Base-by-base conservation (phyloP, 1,140 invertebrate genomes). In the Aphaenogaster ashmeadi region DNA sequence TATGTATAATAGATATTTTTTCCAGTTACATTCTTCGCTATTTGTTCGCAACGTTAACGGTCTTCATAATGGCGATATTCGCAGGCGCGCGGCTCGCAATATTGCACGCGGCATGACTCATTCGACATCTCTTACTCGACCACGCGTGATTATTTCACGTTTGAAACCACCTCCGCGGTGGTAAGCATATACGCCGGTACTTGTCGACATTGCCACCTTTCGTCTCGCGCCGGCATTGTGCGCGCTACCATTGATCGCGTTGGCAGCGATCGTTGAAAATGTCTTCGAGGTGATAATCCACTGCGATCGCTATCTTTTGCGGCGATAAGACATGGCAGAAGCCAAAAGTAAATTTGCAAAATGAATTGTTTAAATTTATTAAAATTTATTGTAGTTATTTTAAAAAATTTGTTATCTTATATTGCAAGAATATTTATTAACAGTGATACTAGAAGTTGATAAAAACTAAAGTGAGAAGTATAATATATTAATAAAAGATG, bases 91-190 rank as follows among this genome's bases (percentile, higher is more conserved):
- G 62, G 64, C 52, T 86, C 58, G 58, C 71, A 87, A 87, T 91
- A 91, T 91, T 69, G 87, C 47, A 56, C 62, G 64, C 64, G 54
- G 75, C 60, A 79, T 91, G 90, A 91, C 89, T 91, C 90, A 91
- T 91, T 91, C 90, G 77, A 79, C 88, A 86, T 91, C 71, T 91
- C 75, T 87, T 66, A 86, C 90, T 91, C 90, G 90, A 91, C 90
- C 90, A 83, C 69, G 83, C 64, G 75, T 79, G 74, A 75, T 80
- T 89, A 89, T 86, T 74, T 87, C 83, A 90, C 87, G 87, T 90
- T 90, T 89, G 87, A 89, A 91, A 89, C 90, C 89, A 91, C 90
- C 90, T 91, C 90, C 90, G 89, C 89, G 87, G 36, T 79, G 84
- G 74, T 87, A 87, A 74, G 27, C 78, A 85, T 87, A 83, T 71